Evolutionary conservation across 2,888 invertebrate genomes (phyloP), one percentile per base, ranked within the genome.

Genomic region (Latrodectus hesperus): DNA sequence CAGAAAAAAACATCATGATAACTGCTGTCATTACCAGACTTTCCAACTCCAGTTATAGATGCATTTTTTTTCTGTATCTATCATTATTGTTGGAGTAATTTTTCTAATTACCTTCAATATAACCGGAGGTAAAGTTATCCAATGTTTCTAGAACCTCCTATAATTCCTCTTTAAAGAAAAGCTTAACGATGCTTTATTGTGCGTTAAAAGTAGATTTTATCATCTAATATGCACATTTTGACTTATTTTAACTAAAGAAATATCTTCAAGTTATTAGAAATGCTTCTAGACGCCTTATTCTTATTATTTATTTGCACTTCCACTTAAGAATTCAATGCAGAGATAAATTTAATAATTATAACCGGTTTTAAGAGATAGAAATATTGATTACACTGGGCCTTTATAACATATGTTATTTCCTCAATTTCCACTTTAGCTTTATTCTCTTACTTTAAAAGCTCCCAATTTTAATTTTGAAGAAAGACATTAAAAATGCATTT

Each of bases 51-150:
- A 38, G 70, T 76, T 76, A 64, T 71, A 71, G 70, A 71, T 78
- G 71, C 77, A 70, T 53, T 65, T 26, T 65, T 26, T 10, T 71
- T 60, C 51, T 49, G 65, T 70, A 76, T 79, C 79, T 70, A 76
- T 79, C 79, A 85, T 79, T 79, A 85, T 38, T 49, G 72, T 75
- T 79, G 49, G 49, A 79, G 78, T 79, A 79, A 85, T 85, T 85
- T 38, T 75, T 74, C 73, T 85, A 85, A 85, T 85, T 85, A 74
- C 60, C 52, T 60, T 85, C 79, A 79, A 79, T 78, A 68, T 60
- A 76, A 79, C 79, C 74, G 49, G 55, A 73, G 79, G 68, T 75
- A 75, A 78, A 55, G 55, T 68, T 49, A 55, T 84, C 70, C 74
- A 67, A 60, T 74, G 70, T 64, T 68, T 76, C 65, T 14, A 49